A percentile compares a stretch with the other conserved stretches of the same genome.
These are phyloP conservation scores for Drosophila yakuba DNA, from an alignment of 1,140 invertebrate species.

Conservation along the genomic window DNA sequence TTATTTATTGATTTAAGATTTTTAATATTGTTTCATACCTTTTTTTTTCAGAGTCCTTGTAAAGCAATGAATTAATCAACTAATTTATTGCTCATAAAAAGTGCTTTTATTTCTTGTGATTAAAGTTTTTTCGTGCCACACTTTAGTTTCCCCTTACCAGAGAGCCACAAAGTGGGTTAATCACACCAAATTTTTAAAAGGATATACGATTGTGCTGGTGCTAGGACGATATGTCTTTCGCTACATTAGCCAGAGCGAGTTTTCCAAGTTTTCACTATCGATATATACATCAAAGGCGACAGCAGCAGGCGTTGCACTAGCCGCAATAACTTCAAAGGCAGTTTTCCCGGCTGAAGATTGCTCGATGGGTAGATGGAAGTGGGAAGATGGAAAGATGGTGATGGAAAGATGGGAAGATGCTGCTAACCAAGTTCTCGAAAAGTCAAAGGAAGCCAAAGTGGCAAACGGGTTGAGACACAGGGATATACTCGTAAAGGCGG, in stretches of 20 bases:
- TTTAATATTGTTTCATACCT: not conserved
- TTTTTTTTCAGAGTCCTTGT: no score
- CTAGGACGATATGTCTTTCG: slow-evolving; percentile 50
- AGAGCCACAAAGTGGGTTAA: slow-evolving; percentile 18
- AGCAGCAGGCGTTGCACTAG: slow-evolving; percentile 49
- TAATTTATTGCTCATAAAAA: not conserved
- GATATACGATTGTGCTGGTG: slow-evolving; percentile 23
- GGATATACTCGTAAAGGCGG: slow-evolving; percentile 15
- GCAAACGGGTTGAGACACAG: slow-evolving; percentile 45
- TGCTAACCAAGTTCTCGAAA: slow-evolving; percentile 55
- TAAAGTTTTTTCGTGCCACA: no score
- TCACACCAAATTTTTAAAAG: slow-evolving; percentile 15
- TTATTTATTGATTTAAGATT: not conserved
- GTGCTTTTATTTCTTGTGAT: not conserved
- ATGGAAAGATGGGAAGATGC: slow-evolving; percentile 24
- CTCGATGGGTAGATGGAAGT: slow-evolving; percentile 12
- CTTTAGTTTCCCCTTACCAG: not conserved
- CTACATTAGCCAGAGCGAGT: slow-evolving; percentile 74
- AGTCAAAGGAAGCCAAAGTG: slow-evolving; percentile 69
- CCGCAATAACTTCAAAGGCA: slow-evolving; percentile 59
- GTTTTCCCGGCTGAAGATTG: not conserved
- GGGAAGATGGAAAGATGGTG: slow-evolving; percentile 12
- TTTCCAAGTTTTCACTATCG: slow-evolving; percentile 77
- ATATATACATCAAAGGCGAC: slow-evolving; percentile 58
- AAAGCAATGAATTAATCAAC: not conserved